Evolutionary conservation across 2,797 vertebrate species (phyloP).

Genomic region (Strix occidentalis): DNA sequence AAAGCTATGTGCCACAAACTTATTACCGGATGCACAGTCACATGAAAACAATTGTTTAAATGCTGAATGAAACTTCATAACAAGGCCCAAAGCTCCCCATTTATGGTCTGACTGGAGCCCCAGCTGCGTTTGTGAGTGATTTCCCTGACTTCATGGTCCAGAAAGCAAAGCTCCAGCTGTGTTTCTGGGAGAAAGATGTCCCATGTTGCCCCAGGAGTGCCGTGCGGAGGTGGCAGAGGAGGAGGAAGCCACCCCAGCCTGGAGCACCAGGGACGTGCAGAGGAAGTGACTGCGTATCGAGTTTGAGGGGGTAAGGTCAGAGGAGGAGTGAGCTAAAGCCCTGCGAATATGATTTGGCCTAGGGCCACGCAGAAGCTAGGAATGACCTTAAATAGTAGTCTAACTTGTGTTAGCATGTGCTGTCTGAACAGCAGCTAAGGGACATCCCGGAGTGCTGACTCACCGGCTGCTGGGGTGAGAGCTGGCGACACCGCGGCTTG

Average conservation of each 20-base stretch:
- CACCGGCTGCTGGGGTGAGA: not conserved
- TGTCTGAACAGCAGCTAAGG: not conserved
- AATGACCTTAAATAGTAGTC: constrained; percentile 62
- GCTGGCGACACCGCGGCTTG: not conserved
- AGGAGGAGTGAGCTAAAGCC: not conserved
- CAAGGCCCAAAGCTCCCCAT: not conserved
- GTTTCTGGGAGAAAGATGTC: not conserved
- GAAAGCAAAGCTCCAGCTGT: not conserved
- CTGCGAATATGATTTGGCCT: not conserved
- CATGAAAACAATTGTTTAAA: not conserved
- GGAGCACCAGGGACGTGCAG: fast-evolving
- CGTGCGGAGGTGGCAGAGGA: not conserved
- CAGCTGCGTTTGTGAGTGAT: not conserved
- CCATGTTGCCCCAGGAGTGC: fast-evolving
- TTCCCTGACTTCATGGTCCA: not conserved
- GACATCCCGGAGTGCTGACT: constrained; percentile 1
- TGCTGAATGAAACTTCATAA: fast-evolving
- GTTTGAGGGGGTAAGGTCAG: not conserved
- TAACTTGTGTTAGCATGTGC: not conserved
- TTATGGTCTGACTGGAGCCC: not conserved
- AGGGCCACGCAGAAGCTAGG: constrained; percentile 31
- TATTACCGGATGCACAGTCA: not conserved
- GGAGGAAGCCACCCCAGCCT: not conserved
- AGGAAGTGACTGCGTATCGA: not conserved
- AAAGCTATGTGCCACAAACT: not conserved